Percentiles rank a stretch among this genome's conserved stretches.
These are phyloP conservation scores for Drosophila varians DNA, from an alignment of 1,140 invertebrate genomes.

Conservation along the genomic window DNA sequence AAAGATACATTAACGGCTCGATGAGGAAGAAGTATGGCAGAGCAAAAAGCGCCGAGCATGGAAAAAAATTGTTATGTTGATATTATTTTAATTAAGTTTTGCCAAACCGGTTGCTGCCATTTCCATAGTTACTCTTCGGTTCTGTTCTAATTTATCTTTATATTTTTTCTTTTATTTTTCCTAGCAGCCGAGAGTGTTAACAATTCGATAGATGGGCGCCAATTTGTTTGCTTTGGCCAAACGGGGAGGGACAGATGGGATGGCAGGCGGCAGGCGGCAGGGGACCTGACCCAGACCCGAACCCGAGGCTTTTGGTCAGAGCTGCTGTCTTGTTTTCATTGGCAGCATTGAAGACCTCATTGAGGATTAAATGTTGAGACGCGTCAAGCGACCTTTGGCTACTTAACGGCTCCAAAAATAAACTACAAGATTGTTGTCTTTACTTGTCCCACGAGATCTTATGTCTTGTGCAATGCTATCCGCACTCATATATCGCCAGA, in stretches of 20 bases:
- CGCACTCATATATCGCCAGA: constrained; percentile 26
- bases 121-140: constrained; percentile 60
- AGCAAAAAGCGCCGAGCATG: constrained; percentile 16
- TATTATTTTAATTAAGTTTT: constrained; percentile 83
- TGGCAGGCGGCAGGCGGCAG: constrained; percentile 6
- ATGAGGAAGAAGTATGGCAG: constrained; percentile 62
- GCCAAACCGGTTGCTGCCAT: constrained; percentile 66
- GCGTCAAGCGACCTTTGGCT: constrained; percentile 70
- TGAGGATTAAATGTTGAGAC: constrained; percentile 66
- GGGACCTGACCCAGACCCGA: constrained; percentile 48
- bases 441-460: constrained; percentile 10
- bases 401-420: constrained; percentile 83
- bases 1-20: constrained; percentile 51
- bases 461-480: constrained; percentile 44
- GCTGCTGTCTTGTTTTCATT: constrained; percentile 59
- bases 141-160: constrained; percentile 28
- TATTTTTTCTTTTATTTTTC: constrained; percentile 6
- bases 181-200: constrained; percentile 59
- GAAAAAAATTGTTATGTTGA: constrained; percentile 79
- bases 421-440: constrained; percentile 59
- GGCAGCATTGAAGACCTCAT: constrained; percentile 59
- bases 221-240: constrained; percentile 72
- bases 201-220: constrained; percentile 76
- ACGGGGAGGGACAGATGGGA: constrained; percentile 27
- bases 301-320: constrained; percentile 14